Conservation (phyloP, 2,888 invertebrate genomes). For the Morpho achilles region DNA sequence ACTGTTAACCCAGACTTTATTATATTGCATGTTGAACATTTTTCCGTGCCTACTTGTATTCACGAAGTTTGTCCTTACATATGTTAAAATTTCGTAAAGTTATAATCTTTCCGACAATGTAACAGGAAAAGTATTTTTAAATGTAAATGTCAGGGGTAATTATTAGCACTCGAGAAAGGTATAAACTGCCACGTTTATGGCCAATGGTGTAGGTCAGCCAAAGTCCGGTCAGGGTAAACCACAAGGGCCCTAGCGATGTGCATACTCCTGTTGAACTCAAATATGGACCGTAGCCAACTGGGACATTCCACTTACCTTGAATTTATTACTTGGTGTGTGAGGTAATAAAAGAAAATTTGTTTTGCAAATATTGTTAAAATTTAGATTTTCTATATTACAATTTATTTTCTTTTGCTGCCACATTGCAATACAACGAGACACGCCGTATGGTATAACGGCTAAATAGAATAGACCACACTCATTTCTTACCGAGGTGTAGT, state of each 20-base stretch:
- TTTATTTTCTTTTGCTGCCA: too few relatives aligned
- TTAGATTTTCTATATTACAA: too few relatives aligned
- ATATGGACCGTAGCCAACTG: constrained; percentile 30
- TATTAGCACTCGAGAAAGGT: constrained; percentile 24
- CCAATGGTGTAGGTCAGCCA: constrained; percentile 19
- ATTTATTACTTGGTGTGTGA: not conserved
- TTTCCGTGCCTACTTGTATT: too few relatives aligned
- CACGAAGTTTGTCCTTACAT: too few relatives aligned
- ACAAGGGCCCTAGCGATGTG: constrained; percentile 33
- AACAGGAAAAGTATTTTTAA: constrained; percentile 21
- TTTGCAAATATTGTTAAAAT: not conserved
- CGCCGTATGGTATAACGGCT: too few relatives aligned
- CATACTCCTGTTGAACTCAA: constrained; percentile 21
- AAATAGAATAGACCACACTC: too few relatives aligned
- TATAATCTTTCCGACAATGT: not conserved
- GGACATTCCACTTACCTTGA: constrained; percentile 7
- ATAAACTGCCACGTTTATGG: constrained; percentile 26
- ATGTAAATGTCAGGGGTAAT: constrained; percentile 16
- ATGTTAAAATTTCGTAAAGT: too few relatives aligned
- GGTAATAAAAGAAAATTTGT: not conserved
- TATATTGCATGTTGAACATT: too few relatives aligned
- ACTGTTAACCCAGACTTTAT: too few relatives aligned
- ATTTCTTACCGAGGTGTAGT: too few relatives aligned
- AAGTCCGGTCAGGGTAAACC: constrained; percentile 44
- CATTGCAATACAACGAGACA: too few relatives aligned